Base-by-base conservation (phyloP, 2,797 vertebrate genomes). In the Pangasius djambal region DNA sequence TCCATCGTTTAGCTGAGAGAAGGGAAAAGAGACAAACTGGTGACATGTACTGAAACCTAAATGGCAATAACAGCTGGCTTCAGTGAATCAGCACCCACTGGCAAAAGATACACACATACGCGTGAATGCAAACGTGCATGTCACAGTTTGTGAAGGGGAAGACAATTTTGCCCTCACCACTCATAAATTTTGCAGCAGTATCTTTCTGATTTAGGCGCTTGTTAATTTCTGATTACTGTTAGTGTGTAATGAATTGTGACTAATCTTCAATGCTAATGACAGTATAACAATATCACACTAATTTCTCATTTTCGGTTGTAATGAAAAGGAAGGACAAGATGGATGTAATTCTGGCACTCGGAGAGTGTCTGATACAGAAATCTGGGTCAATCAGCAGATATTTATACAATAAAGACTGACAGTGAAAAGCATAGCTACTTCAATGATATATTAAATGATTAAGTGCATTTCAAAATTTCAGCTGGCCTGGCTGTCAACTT, bases 1-100 rank as follows among this genome's bases (percentile, higher is more conserved):
- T 87, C 88, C 85, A 89, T 89, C 85, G 69, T 89, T 89, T 83
- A 89, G 85, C 82, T 15, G 74, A 77, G 79, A 88, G 87, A 86
- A 81, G 85, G 77, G 70, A 61, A 86, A 87, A 86, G 83, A 88
- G 83, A 88, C 22, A 84, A 89, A 89, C 86, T 88, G 74, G 81
- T 87, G 89, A 87, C 89, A 87, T 87, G 89, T 87, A 74, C 86
- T 69, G 77, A 83, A 90, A 83, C 34, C 59, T 81, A 87, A 87
- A 90, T 85, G 86, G 86, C 74, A 87, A 81, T 61, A 87, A 57
- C 50, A 87, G 65, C n/a, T 87, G 86, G 44, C 37, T 55, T 69
- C 81, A 85, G 69, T 78, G 79, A 89, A 83, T 74, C 86, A 89
- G 44, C 50, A 75, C 20, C 25, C 85, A 67, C 44, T 74, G 85